Evolutionary conservation across 2,888 invertebrate genomes (phyloP).

Genomic region (Atethmia centrago): DNA sequence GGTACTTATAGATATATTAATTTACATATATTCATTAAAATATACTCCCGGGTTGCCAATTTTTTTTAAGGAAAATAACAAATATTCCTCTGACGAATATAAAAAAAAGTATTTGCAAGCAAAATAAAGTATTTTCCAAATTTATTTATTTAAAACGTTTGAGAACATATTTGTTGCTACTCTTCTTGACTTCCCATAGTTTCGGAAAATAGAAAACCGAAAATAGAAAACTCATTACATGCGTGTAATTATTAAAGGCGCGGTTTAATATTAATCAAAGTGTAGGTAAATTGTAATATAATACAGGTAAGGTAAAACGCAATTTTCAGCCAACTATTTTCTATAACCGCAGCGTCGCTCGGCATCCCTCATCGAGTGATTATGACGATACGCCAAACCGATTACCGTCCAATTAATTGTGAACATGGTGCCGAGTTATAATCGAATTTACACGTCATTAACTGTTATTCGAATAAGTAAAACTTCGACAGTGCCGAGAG

Average conservation of each 20-base stretch:
- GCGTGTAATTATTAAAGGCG: background rate
- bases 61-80: too few species aligned
- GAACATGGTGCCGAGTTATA: constrained; percentile 50
- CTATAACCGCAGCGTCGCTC: constrained; percentile 33
- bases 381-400: constrained; percentile 59
- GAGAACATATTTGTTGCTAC: too few species aligned
- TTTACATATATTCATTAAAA: too few species aligned
- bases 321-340: constrained; percentile 52
- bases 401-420: constrained; percentile 64
- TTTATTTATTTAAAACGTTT: too few species aligned
- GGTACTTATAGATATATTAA: too few species aligned
- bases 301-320: constrained; percentile 24
- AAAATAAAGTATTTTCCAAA: too few species aligned
- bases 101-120: too few species aligned
- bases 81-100: too few species aligned
- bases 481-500: constrained; percentile 44
- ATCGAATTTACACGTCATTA: constrained; percentile 57
- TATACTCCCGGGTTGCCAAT: too few species aligned
- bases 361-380: constrained; percentile 44
- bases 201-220: background rate
- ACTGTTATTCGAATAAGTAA: constrained; percentile 58
- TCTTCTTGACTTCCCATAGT: too few species aligned
- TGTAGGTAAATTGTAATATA: constrained; percentile 18
- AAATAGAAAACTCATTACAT: constrained; percentile 16
- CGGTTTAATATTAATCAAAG: constrained; percentile 22